Evolutionary conservation across 2,888 invertebrate species (phyloP).

Genomic region (Cyrtodaria siliqua): DNA sequence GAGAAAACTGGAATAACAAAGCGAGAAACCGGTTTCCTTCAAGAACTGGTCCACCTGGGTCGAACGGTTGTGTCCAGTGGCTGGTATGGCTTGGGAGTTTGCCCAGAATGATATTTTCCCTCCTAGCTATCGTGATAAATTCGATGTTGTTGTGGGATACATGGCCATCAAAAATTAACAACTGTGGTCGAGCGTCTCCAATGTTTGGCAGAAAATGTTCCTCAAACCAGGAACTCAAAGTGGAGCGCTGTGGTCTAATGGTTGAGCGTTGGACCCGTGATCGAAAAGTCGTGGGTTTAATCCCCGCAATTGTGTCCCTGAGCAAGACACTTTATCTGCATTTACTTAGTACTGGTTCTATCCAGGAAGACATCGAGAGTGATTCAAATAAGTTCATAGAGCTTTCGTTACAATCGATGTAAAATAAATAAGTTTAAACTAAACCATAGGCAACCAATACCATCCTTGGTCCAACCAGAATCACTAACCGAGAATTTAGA

Average conservation of each 20-base stretch:
- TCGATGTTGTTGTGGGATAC: constrained; percentile 18
- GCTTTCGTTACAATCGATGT: no score
- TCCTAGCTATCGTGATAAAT: constrained; percentile 3
- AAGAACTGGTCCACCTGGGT: constrained; percentile 39
- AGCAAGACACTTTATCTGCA: no score
- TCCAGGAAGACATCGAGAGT: no score
- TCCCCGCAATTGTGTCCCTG: no score
- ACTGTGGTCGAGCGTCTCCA: constrained; percentile 18
- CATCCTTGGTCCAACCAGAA: constrained; percentile 27
- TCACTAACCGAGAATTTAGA: constrained; percentile 19
- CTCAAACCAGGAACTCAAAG: no score
- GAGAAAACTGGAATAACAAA: constrained; percentile 34
- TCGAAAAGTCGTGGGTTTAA: no score
- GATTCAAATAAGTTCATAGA: no score
- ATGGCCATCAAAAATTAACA: constrained; percentile 34
- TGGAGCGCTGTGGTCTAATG: no score
- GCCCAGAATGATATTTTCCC: constrained; percentile 13
- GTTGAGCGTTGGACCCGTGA: no score
- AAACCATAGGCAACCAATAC: constrained; percentile 16
- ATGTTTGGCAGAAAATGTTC: constrained; percentile 16
- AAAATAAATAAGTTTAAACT: no score
- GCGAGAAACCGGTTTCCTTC: constrained; percentile 34
- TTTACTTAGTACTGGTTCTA: no score
- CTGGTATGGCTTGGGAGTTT: constrained; percentile 40
- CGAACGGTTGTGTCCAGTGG: constrained; percentile 48